phyloP scores from a whole-genome alignment of 53 echinoderm and acorn worm genomes.

The Echinarachnius parma region DNA sequence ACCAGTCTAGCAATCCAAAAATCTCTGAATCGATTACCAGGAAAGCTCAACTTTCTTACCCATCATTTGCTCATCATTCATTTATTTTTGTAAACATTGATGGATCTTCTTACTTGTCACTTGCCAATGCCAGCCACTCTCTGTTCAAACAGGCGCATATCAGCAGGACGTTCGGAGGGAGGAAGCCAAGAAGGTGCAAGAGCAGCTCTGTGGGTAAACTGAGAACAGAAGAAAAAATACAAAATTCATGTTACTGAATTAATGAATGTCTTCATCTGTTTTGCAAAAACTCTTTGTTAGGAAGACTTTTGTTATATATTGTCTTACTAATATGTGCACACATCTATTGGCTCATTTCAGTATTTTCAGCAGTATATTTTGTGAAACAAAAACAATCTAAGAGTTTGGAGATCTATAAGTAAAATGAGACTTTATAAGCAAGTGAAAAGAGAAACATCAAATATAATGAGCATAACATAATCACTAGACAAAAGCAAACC shows the following conservation, averaged over 20 bases:
- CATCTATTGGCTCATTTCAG: no score
- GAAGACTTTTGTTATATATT: no score
- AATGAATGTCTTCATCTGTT: no score
- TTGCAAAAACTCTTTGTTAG: no score
- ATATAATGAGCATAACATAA: not conserved
- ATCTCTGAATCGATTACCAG: not conserved
- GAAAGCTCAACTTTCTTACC: not conserved
- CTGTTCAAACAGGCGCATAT: constrained; percentile 67
- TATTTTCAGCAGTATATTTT: no score
- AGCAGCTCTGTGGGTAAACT: constrained; percentile 78
- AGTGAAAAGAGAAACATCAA: not conserved
- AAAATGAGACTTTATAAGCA: not conserved
- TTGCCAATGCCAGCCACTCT: constrained; percentile 72
- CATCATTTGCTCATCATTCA: not conserved
- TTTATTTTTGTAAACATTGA: no score
- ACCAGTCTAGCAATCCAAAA: no score
- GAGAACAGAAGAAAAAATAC: not conserved
- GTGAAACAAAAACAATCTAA: no score
- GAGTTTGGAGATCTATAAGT: not conserved
- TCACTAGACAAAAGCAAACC: not conserved
- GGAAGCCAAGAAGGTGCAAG: constrained; percentile 59
- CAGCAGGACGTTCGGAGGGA: constrained; percentile 64
- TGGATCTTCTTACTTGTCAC: constrained; percentile 72
- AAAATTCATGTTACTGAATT: not conserved
- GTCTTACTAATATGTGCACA: no score